These are phyloP conservation scores for Lanius ludovicianus DNA, from an alignment of 2,113 vertebrate genomes.

Conservation along the genomic window DNA sequence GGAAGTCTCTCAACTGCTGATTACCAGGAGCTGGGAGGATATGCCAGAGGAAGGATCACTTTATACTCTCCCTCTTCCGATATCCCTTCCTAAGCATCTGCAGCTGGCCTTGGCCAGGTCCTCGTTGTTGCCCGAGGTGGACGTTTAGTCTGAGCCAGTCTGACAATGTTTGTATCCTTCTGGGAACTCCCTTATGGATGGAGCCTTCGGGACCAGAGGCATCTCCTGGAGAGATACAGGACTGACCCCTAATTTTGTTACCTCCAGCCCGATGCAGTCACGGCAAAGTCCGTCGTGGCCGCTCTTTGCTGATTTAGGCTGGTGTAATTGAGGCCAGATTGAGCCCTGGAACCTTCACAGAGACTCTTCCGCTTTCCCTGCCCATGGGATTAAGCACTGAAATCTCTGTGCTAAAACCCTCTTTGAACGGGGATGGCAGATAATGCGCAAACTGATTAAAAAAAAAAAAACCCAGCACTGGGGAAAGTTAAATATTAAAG, in stretches of 20 bases:
- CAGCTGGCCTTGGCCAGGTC: neutral
- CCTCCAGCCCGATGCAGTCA: accelerated
- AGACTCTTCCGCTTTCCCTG: slow-evolving; percentile 18
- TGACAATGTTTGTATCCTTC: neutral
- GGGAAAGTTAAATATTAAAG: slow-evolving; percentile 68
- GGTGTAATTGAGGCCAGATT: slow-evolving; percentile 48
- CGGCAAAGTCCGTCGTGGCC: accelerated
- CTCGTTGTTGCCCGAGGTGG: neutral
- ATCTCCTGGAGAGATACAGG: neutral
- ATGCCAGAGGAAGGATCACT: slow-evolving; percentile 39
- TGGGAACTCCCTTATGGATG: neutral
- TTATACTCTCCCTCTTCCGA: slow-evolving; percentile 35
- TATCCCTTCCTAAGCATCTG: slow-evolving; percentile 41
- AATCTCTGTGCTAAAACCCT: slow-evolving; percentile 47
- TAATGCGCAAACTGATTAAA: slow-evolving; percentile 40
- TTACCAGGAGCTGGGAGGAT: neutral
- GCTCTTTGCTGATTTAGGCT: neutral
- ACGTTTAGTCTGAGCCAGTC: neutral
- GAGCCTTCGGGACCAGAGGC: neutral
- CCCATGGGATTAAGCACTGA: slow-evolving; percentile 20
- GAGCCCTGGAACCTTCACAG: slow-evolving; percentile 50
- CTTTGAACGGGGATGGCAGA: slow-evolving; percentile 40
- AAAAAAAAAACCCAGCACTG: neutral
- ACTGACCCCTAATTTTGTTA: neutral
- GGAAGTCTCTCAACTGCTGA: slow-evolving; percentile 43